phyloP scores from a whole-genome alignment of 2,888 invertebrate genomes.

The Noctua comes region DNA sequence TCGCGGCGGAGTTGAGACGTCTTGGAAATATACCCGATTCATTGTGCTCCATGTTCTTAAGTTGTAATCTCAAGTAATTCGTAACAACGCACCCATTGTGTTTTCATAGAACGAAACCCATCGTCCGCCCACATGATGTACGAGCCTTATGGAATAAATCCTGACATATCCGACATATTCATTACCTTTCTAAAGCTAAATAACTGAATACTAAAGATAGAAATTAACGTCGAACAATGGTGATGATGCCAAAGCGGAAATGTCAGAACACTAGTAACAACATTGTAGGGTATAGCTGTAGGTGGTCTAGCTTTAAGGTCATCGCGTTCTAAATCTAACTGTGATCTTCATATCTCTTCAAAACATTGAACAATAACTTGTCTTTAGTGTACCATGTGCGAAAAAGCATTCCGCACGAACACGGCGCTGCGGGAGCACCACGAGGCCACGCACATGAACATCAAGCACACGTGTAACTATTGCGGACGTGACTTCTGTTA shows the following conservation, averaged over 20 bases:
- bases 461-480: constrained; percentile 85
- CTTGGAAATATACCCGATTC: too few species aligned
- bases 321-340: not conserved
- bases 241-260: not conserved
- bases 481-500: constrained; percentile 88
- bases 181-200: not conserved
- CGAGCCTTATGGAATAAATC: too few species aligned
- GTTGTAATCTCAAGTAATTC: too few species aligned
- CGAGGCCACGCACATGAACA: constrained; percentile 87
- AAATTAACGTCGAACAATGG: not conserved
- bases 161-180: too few species aligned
- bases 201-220: not conserved
- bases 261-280: not conserved
- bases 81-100: too few species aligned
- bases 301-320: not conserved
- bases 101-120: too few species aligned
- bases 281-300: not conserved
- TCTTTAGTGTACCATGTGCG: constrained; percentile 82
- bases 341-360: not conserved
- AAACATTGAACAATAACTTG: constrained; percentile 3
- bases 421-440: constrained; percentile 87
- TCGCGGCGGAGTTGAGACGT: too few species aligned
- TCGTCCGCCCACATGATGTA: too few species aligned
- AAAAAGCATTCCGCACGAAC: constrained; percentile 86
- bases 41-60: too few species aligned